These are phyloP conservation scores for Neodon shergylaensis DNA, from an alignment of 2,113 vertebrate species.

Conservation along the genomic window DNA sequence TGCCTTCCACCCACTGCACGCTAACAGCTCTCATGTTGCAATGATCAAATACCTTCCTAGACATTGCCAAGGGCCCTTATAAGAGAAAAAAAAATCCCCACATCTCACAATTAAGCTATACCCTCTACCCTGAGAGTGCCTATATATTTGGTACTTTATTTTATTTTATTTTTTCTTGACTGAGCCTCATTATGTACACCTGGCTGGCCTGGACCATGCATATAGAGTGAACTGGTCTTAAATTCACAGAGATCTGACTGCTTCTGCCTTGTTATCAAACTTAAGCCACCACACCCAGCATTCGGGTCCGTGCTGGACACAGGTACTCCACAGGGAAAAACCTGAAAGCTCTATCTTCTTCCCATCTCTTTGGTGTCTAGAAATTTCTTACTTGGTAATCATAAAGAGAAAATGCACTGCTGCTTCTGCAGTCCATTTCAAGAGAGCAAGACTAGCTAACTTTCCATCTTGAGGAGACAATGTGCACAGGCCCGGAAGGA, in stretches of 20 bases:
- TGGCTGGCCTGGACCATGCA: not conserved
- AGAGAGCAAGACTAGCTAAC: too few relatives aligned
- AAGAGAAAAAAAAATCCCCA: not conserved
- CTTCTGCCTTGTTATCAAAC: not conserved
- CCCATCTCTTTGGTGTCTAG: not conserved
- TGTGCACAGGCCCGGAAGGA: not conserved
- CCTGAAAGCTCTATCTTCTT: not conserved
- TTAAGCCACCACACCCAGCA: not conserved
- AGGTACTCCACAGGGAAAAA: not conserved
- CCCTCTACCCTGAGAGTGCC: not conserved
- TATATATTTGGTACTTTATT: not conserved
- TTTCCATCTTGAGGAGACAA: not conserved
- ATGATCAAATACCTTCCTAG: not conserved
- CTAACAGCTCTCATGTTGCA: not conserved
- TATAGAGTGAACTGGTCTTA: not conserved
- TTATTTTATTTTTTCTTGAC: not conserved
- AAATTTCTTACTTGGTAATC: not conserved
- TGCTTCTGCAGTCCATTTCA: not conserved
- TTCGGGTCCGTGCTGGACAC: not conserved
- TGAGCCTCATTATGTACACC: not conserved
- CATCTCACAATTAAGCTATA: not conserved
- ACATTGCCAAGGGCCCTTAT: not conserved
- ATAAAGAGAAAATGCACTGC: not conserved
- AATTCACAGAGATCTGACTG: not conserved
- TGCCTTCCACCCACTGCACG: not conserved